Base-by-base conservation (phyloP, 2,797 vertebrate genomes). In the Bothrops alternatus region DNA sequence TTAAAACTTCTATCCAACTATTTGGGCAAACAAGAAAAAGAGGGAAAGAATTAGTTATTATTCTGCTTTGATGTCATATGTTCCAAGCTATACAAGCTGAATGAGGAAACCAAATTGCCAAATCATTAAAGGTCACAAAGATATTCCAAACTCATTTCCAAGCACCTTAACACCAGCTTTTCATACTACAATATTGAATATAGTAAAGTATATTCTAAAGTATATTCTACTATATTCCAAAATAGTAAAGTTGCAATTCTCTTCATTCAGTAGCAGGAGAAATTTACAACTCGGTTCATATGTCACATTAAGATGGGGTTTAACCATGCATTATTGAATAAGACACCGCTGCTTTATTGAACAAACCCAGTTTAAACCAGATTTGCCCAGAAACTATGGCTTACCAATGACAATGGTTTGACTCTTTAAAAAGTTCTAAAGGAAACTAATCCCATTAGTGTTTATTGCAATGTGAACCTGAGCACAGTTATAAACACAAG, bases 1-100 rank as follows among this genome's bases (percentile, higher is more conserved):
- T 56, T 32, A 69, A 69, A 18, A 32, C 14, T 69, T 69, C 92
- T 94, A 95, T 82, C 93, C 92, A 26, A 53, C 28, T 32, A n/a
- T 25, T 23, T 6, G 23, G 55, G 55, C 4, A 90, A 57, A 7
- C 55, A 42, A 11, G 14, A 5, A 1, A 28, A 28, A 28, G 3
- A 26, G 2, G 3, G 57, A 47, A 37, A 1, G 25, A 60, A 28
- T 23, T 6, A 82, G 7, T 47, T 42, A 58, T 53, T 73, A 56
- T 53, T 88, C 87, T 47, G 18, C 42, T 56, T 57, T 23, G 13
- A 60, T 82, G 42, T 32, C 56, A 47, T 42, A 69, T 18, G 61
- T 42, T 85, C 6, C 50, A 65, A 87, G 55, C 69, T 85, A 37
- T 55, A 50, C 16, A 37, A 63, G 42, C 32, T 23, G 53, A 61